Evolutionary conservation across 2,888 invertebrate species (phyloP).

Genomic region (Crossocerus cetratus): DNA sequence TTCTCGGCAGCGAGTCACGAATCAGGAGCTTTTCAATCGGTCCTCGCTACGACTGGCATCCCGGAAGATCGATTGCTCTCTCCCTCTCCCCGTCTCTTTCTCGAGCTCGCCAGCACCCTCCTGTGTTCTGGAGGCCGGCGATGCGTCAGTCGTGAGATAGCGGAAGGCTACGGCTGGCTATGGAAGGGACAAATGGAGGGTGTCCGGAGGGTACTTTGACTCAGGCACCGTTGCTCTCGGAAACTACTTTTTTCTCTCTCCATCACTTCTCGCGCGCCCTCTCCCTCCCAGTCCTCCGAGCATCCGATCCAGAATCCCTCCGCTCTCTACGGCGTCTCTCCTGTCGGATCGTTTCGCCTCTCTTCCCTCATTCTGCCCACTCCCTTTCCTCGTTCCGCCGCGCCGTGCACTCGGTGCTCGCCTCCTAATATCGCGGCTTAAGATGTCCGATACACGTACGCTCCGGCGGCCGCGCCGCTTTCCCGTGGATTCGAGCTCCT

Average conservation of each 20-base stretch:
- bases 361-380: conserved; percentile 17
- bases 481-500: conserved; percentile 27
- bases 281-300: conserved; percentile 12
- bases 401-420: conserved; percentile 33
- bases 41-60: conserved; percentile 56
- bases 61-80: conserved; percentile 56
- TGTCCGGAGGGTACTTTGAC: conserved; percentile 58
- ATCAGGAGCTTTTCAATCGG: conserved; percentile 62
- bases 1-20: conserved; percentile 54
- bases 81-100: conserved; percentile 25
- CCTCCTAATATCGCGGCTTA: conserved; percentile 56
- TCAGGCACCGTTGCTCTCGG: conserved; percentile 55
- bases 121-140: conserved; percentile 41
- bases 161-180: conserved; percentile 47
- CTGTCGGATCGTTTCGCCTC: conserved; percentile 9
- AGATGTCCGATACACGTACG: conserved; percentile 56
- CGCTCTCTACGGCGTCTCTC: background rate
- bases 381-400: conserved; percentile 24
- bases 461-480: conserved; percentile 41
- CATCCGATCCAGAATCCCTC: background rate
- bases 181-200: conserved; percentile 60
- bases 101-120: conserved; percentile 27
- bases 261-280: conserved; percentile 22
- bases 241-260: conserved; percentile 33
- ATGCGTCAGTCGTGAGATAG: conserved; percentile 59